Evolutionary conservation across 2,113 vertebrate genomes (phyloP), one percentile per base, ranked within the genome.

Genomic region (Austrofundulus limnaeus): DNA sequence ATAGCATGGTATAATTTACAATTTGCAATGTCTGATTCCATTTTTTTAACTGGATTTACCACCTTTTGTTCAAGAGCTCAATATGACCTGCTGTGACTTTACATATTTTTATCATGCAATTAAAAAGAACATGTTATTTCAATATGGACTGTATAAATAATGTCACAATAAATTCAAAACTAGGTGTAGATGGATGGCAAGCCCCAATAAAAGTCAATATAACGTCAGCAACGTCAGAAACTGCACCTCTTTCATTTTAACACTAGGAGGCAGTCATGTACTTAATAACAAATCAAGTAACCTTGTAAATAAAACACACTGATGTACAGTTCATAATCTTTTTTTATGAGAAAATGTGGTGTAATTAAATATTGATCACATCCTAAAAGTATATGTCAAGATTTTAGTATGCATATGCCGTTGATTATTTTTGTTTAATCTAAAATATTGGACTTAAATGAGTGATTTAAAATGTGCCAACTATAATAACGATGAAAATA

Each of bases 181-280:
- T n/a, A n/a, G n/a, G n/a, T n/a, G n/a, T n/a, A n/a, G n/a, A n/a
- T n/a, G n/a, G n/a, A n/a, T n/a, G n/a, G n/a, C n/a, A n/a, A n/a
- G n/a, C n/a, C n/a, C n/a, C 55, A 6, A 19, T 11, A 39, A 61
- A 2, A 1, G n/a, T n/a, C n/a, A 16, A 16, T 13, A 3, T 0
- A 14, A 11, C 13, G 21, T 16, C 11, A 47, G n/a, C 21, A 2
- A 5, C 0, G 23, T 37, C 56, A 39, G 37, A 5, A 74, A 16
- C 55, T 79, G 72, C 61, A 81, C 58, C 57, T 7, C 66, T 59
- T 51, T 37, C 24, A 8, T 60, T 69, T 63, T 25, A 75, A 68
- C 72, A 81, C 57, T 70, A 85, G 81, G 72, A 77, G 17, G 74
- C 72, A 85, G 69, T 75, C 45, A 77, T 50, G 75, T 12, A 52